phyloP scores from a whole-genome alignment of 2,113 vertebrate species.

The Forbesichthys agassizii region DNA sequence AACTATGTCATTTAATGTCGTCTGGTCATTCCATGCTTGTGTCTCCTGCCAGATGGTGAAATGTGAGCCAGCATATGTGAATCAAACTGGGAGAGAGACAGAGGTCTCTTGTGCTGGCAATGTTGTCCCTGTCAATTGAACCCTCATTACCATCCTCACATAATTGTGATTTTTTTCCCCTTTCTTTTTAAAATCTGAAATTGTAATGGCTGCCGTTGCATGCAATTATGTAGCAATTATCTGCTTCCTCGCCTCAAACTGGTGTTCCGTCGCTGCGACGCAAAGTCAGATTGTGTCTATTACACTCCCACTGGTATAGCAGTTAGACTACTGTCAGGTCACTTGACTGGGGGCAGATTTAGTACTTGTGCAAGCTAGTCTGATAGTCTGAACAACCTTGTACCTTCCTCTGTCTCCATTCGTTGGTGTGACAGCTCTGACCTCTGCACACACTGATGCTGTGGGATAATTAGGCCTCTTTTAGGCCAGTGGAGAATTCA shows the following conservation, averaged over 20 bases:
- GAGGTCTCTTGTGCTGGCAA: conserved; percentile 61
- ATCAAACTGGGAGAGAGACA: conserved; percentile 61
- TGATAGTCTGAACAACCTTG: conserved; percentile 35
- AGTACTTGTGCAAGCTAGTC: conserved; percentile 41
- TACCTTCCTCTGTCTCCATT: conserved; percentile 19
- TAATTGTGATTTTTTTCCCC: conserved; percentile 57
- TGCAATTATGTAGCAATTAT: conserved; percentile 76
- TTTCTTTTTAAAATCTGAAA: conserved; percentile 52
- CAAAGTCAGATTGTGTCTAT: conserved; percentile 57
- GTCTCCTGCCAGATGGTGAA: conserved; percentile 70
- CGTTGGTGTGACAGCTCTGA: conserved; percentile 25
- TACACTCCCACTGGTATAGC: conserved; percentile 42
- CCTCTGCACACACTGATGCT: conserved; percentile 28
- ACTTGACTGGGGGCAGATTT: conserved; percentile 18
- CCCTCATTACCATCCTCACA: conserved; percentile 68
- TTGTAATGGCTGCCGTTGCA: conserved; percentile 73
- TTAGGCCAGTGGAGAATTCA: conserved; percentile 48
- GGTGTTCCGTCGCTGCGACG: conserved; percentile 52
- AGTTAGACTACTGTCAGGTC: conserved; percentile 14
- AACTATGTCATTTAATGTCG: conserved; percentile 30
- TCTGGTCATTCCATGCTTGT: conserved; percentile 51
- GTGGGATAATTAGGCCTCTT: conserved; percentile 65
- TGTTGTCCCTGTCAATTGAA: conserved; percentile 59
- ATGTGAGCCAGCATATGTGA: conserved; percentile 69
- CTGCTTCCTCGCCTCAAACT: conserved; percentile 67